Conservation (phyloP, 2,888 invertebrate species). For the Asteroscopus sphinx region DNA sequence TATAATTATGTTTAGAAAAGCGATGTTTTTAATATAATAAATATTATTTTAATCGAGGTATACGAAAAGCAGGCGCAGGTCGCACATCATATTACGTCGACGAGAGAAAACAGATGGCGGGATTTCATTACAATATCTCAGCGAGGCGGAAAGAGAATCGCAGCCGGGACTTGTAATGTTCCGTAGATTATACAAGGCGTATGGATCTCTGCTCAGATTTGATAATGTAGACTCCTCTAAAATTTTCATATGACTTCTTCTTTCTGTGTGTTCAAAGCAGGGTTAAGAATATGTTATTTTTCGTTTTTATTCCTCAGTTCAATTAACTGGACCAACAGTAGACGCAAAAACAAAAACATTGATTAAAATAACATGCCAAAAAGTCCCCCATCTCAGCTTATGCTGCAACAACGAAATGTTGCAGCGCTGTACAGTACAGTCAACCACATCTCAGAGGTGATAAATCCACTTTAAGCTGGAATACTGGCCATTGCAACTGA, state of each 20-base stretch:
- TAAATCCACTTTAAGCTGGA: too few species aligned
- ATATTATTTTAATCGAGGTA: constrained; percentile 70
- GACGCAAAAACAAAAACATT: too few species aligned
- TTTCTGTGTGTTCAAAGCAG: constrained; percentile 27
- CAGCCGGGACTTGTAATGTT: constrained; percentile 78
- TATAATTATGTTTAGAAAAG: constrained; percentile 48
- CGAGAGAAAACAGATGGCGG: constrained; percentile 86
- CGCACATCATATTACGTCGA: constrained; percentile 78
- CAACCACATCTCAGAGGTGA: too few species aligned
- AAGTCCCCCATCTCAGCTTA: too few species aligned
- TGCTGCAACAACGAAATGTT: too few species aligned
- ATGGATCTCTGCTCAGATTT: constrained; percentile 71
- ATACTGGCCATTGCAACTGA: too few species aligned
- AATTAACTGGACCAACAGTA: too few species aligned
- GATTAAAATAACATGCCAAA: too few species aligned
- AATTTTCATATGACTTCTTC: constrained; percentile 48
- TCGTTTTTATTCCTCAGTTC: neutral
- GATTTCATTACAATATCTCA: constrained; percentile 88
- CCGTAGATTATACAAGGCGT: constrained; percentile 79
- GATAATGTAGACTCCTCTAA: constrained; percentile 63
- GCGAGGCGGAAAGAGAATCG: constrained; percentile 80
- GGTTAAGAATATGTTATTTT: neutral
- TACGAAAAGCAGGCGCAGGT: constrained; percentile 75
- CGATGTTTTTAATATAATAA: constrained; percentile 41
- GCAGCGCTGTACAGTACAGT: too few species aligned